These are phyloP conservation scores for Sebastes dallii DNA, from an alignment of 2,797 vertebrate species.

Conservation along the genomic window DNA sequence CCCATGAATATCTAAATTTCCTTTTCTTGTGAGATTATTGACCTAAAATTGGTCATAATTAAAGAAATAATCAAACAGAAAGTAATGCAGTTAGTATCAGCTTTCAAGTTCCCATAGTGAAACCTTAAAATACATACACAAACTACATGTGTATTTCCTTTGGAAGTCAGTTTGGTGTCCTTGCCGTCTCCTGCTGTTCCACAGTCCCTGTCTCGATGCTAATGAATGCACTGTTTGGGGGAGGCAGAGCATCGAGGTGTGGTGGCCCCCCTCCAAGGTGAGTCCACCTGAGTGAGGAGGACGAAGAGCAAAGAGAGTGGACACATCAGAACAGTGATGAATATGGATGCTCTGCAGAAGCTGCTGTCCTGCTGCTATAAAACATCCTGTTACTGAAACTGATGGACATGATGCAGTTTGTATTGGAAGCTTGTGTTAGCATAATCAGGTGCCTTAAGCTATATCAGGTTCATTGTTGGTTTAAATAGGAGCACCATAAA, in stretches of 20 bases:
- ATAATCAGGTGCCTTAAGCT: neutral
- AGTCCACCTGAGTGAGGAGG: constrained; percentile 53
- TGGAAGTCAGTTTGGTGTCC: constrained; percentile 14
- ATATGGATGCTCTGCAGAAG: constrained; percentile 55
- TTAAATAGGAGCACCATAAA: neutral
- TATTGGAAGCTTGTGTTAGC: neutral
- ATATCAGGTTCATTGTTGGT: neutral
- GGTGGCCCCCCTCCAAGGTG: constrained; percentile 56
- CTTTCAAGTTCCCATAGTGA: neutral
- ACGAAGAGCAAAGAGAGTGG: constrained; percentile 19
- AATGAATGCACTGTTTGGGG: constrained; percentile 42
- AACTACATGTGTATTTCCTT: neutral
- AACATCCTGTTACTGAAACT: neutral
- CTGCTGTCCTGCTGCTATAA: neutral
- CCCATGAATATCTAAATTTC: neutral
- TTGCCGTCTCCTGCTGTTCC: constrained; percentile 29
- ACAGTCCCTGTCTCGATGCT: constrained; percentile 38
- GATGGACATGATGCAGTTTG: neutral
- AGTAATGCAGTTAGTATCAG: neutral
- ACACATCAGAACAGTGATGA: constrained; percentile 43
- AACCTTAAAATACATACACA: neutral
- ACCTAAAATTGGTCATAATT: neutral
- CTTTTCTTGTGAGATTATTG: neutral
- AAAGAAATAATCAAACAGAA: neutral
- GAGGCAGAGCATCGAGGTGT: constrained; percentile 25